Evolutionary conservation across 2,888 invertebrate genomes (phyloP), one percentile per base, ranked within the genome.

Genomic region (Ganaspis brasiliensis): DNA sequence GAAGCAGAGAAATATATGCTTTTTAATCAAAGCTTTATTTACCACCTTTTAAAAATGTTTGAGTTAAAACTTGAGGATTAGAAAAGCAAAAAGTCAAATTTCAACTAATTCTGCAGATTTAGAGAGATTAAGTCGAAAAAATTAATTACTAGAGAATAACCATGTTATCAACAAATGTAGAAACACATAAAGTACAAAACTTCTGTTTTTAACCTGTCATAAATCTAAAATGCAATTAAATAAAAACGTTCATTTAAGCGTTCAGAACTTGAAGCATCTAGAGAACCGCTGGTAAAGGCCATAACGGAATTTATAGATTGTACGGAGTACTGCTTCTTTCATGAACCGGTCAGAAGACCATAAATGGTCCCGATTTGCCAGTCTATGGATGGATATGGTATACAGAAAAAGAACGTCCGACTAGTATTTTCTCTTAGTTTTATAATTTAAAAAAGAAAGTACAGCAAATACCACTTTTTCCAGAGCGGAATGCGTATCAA

Each of bases 341-440:
- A 24, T 40, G 63, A 40, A 67, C 40, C 63, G 63, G 63, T 67
- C 63, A 67, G 40, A 40, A 67, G 21, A 67, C 74, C 74, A 74
- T 74, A 74, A 61, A 74, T 57, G 74, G 74, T 26, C 35, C 74
- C 63, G 74, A 74, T 74, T 74, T 74, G 55, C 63, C 35, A 52
- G 74, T 31, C 16, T 49, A 61, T 73, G 52, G 73, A n/a, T 16
- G 73, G 73, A 40, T 45, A 61, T 40, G 73, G 37, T 19, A 14
- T 6, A 31, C 35, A 40, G 40, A 67, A 67, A 67, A 67, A 67
- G 40, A 14, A 40, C 21, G 12, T 21, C 21, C 24, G 45, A 67
- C 40, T 67, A 40, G 40, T 67, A 45, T 67, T 67, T 67, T 67
- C 45, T 24, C 24, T 40, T 24, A 67, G 63, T 45, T 67, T 67